phyloP scores from a whole-genome alignment of 1,140 invertebrate genomes.

The Mycetomoellerius zeteki region DNA sequence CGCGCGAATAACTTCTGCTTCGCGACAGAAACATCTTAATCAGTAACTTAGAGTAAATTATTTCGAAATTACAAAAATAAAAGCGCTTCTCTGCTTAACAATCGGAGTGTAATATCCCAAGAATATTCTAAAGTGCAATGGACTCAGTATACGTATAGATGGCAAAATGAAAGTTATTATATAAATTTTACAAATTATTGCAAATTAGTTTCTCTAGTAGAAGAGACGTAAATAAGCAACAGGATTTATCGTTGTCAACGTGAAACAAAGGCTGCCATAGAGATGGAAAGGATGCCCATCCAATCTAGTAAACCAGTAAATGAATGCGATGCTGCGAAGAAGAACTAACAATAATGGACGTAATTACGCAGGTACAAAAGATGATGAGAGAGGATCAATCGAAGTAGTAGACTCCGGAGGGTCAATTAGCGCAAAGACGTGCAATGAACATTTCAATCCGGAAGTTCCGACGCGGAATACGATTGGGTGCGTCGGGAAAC shows the following conservation, averaged over 20 bases:
- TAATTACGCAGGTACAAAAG: constrained; percentile 50
- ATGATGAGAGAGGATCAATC: constrained; percentile 29
- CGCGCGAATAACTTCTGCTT: neutral
- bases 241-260: constrained; percentile 10
- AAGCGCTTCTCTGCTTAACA: constrained; percentile 2
- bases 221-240: neutral
- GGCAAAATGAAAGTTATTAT: neutral
- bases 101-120: neutral
- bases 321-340: constrained; percentile 26
- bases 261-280: neutral
- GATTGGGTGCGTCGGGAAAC: constrained; percentile 42
- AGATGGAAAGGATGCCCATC: neutral
- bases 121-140: neutral
- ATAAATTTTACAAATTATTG: constrained; percentile 18
- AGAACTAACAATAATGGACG: constrained; percentile 47
- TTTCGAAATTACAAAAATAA: neutral
- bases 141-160: neutral
- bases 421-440: constrained; percentile 39
- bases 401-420: neutral
- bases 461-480: constrained; percentile 42
- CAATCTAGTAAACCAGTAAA: neutral
- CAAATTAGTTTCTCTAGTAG: neutral
- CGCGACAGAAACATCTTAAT: constrained; percentile 10
- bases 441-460: neutral
- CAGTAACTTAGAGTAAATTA: neutral